Evolutionary conservation across 2,113 vertebrate species (phyloP), one percentile per base, ranked within the genome.

Genomic region (Plecturocebus donacophilus): DNA sequence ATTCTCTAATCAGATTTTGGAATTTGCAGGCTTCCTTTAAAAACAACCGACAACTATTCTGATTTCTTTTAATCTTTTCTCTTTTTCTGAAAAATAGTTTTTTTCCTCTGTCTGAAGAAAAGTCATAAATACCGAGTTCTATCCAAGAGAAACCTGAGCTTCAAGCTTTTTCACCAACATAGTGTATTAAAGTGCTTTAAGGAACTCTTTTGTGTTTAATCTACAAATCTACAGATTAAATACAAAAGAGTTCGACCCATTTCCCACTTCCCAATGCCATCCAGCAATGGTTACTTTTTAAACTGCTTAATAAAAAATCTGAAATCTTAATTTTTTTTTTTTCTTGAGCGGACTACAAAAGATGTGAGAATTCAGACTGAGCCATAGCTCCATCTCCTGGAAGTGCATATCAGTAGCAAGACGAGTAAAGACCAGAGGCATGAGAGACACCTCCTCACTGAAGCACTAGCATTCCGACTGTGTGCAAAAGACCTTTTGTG

Each of bases 371-470:
- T 70, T 95, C 95, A 92, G 93, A 14, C 93, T 97, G 94, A 95
- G 54, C 80, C 87, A 70, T 38, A 83, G 97, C 94, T 87, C 97
- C 97, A 95, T 86, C 93, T 97, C 40, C 97, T 97, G 97, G 97
- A 89, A 92, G 93, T 95, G 97, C 45, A 61, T 12, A 5, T 85
- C 80, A 68, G 70, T 64, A 92, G 87, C 97, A 95, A 49, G 27
- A 6, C 38, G 27, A 7, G 17, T 23, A 2, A 58, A 77, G 32
- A 64, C 19, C 7, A 11, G 20, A 87, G 45, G 32, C 14, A 1
- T 0, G 4, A 0, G 2, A 27, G 25, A 14, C 4, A 4, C 40
- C 38, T 70, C 32, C 13, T 88, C 54, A 13, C 17, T 0, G 8
- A 52, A 81, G 30, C 11, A 23, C 27, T 42, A 5, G 2, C 2